Conservation (phyloP, 2,888 invertebrate species). For the Cactoblastis cactorum region DNA sequence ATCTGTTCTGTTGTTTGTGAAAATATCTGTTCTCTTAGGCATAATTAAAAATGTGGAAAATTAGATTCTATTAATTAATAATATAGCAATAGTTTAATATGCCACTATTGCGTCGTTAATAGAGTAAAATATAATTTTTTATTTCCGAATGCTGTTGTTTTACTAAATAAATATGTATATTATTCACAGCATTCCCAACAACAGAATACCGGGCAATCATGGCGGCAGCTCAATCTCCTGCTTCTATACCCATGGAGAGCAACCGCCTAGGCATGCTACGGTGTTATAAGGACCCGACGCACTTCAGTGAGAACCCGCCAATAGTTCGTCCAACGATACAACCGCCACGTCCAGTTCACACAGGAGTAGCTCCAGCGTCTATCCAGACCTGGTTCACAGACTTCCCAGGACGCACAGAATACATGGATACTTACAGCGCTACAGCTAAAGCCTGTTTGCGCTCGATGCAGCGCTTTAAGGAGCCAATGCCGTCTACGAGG, state of each 20-base stretch:
- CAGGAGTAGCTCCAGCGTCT: slow-evolving; percentile 65
- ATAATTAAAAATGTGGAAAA: no score
- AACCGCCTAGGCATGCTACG: slow-evolving; percentile 75
- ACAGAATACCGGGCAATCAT: slow-evolving; percentile 76
- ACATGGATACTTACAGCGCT: slow-evolving; percentile 80
- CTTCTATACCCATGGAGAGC: slow-evolving; percentile 78
- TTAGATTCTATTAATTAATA: no score
- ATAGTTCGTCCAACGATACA: slow-evolving; percentile 77
- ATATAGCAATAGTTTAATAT: no score
- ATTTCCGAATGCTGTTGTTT: no score
- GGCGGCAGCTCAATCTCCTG: slow-evolving; percentile 80
- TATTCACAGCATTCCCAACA: slow-evolving; percentile 67
- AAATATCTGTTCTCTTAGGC: no score
- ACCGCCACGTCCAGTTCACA: slow-evolving; percentile 61
- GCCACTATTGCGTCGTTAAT: no score
- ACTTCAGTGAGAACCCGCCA: slow-evolving; percentile 74
- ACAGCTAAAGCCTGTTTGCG: slow-evolving; percentile 79
- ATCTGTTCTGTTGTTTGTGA: no score
- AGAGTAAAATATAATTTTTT: no score
- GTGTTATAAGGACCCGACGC: slow-evolving; percentile 82
- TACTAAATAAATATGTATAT: no score
- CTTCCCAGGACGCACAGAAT: slow-evolving; percentile 81
- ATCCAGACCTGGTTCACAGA: slow-evolving; percentile 75
- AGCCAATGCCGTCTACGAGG: slow-evolving; percentile 81
- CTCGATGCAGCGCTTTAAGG: slow-evolving; percentile 81